These are phyloP conservation scores for Xylocopa sonorina DNA, from an alignment of 1,140 invertebrate species.

Conservation along the genomic window DNA sequence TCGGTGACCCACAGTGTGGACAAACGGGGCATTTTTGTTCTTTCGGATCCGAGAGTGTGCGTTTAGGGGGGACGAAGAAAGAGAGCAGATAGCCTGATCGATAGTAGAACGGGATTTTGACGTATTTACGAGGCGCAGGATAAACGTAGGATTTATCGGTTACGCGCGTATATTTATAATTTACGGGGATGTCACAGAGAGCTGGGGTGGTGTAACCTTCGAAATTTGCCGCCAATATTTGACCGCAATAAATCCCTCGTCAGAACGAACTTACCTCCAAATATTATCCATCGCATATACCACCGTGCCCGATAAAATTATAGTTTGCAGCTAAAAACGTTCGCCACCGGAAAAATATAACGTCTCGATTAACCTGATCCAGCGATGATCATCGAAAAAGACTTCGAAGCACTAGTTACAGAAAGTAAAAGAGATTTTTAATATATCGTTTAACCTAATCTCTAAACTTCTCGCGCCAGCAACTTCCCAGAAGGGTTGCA, in stretches of 20 bases:
- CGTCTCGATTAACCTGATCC: too few species aligned
- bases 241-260: slow-evolving; percentile 25
- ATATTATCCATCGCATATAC: slow-evolving; percentile 18
- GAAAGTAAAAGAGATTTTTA: too few species aligned
- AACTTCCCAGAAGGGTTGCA: too few species aligned
- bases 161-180: slow-evolving; percentile 39
- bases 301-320: not conserved
- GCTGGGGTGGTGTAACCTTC: slow-evolving; percentile 35
- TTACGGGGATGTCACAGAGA: slow-evolving; percentile 19
- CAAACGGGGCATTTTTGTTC: too few species aligned
- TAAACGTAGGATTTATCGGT: slow-evolving; percentile 39
- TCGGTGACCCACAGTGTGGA: not conserved
- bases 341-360: too few species aligned
- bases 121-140: slow-evolving; percentile 19
- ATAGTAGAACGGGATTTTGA: slow-evolving; percentile 21
- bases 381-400: too few species aligned
- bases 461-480: too few species aligned
- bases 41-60: too few species aligned
- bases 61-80: not conserved
- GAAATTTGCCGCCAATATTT: slow-evolving; percentile 43
- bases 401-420: too few species aligned
- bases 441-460: too few species aligned
- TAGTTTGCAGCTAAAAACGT: too few species aligned
- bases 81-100: not conserved
- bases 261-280: slow-evolving; percentile 23